These are phyloP conservation scores for Mya arenaria DNA, from an alignment of 1,140 invertebrate species.

Conservation along the genomic window DNA sequence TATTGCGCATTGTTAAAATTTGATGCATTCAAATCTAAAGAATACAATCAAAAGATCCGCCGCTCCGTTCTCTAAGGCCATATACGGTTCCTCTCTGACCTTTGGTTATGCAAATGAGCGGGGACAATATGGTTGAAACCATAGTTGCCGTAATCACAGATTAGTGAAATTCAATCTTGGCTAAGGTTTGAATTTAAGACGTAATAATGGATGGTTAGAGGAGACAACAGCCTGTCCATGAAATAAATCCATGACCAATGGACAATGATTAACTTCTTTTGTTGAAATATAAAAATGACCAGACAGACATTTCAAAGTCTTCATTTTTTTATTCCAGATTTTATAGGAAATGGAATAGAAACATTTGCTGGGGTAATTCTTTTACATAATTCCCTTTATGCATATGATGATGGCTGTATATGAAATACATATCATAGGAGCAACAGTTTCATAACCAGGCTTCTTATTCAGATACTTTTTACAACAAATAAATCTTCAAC, in stretches of 20 bases:
- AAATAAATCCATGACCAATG: constrained; percentile 32
- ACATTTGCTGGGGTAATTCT: too few species aligned
- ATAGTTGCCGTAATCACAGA: constrained; percentile 28
- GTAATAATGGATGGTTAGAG: constrained; percentile 47
- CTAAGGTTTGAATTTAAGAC: constrained; percentile 42
- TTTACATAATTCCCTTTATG: too few species aligned
- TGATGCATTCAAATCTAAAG: constrained; percentile 43
- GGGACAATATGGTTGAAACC: constrained; percentile 28
- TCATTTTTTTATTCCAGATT: too few species aligned
- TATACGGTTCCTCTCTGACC: constrained; percentile 4
- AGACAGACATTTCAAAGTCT: too few species aligned
- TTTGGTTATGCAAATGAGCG: constrained; percentile 43
- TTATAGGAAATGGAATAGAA: too few species aligned
- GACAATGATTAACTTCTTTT: constrained; percentile 44
- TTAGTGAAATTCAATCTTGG: constrained; percentile 44
- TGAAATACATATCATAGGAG: too few species aligned
- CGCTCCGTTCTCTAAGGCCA: background rate
- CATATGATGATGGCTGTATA: too few species aligned
- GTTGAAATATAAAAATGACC: constrained; percentile 40
- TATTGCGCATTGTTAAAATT: constrained; percentile 30
- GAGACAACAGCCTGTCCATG: constrained; percentile 38
- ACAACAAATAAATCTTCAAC: too few species aligned
- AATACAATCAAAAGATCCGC: constrained; percentile 14
- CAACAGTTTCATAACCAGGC: too few species aligned
- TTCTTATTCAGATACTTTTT: too few species aligned